Evolutionary conservation across 2,797 vertebrate species (phyloP).

Genomic region (Ciconia nigra): DNA sequence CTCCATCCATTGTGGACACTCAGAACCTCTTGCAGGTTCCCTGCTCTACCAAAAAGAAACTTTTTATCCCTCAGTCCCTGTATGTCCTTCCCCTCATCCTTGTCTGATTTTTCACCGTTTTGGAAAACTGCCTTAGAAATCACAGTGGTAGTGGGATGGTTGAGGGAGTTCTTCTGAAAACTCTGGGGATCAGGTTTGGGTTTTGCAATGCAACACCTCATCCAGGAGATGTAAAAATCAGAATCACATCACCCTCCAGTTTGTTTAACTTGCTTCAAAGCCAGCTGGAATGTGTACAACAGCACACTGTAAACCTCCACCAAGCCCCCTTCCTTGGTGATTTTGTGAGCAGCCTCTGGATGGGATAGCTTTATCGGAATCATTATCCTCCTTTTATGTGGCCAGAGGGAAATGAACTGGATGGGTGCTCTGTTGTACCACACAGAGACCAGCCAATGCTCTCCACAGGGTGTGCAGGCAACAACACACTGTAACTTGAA

Average conservation of each 20-base stretch:
- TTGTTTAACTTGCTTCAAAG: background rate
- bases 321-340: background rate
- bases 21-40: background rate
- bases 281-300: background rate
- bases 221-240: background rate
- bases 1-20: background rate
- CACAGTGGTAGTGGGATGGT: background rate
- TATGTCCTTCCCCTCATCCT: background rate
- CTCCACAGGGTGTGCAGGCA: background rate
- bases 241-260: background rate
- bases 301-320: background rate
- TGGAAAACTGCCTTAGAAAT: background rate
- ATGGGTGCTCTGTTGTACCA: background rate
- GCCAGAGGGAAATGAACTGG: background rate
- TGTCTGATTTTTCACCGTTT: background rate
- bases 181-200: background rate
- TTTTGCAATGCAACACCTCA: background rate
- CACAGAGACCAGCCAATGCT: background rate
- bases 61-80: background rate
- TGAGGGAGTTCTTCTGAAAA: background rate
- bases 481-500: background rate
- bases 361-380: background rate
- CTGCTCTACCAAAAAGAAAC: background rate
- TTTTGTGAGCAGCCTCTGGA: background rate
- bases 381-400: background rate